Evolutionary conservation across 2,797 vertebrate genomes (phyloP).

Genomic region (Characodon lateralis): DNA sequence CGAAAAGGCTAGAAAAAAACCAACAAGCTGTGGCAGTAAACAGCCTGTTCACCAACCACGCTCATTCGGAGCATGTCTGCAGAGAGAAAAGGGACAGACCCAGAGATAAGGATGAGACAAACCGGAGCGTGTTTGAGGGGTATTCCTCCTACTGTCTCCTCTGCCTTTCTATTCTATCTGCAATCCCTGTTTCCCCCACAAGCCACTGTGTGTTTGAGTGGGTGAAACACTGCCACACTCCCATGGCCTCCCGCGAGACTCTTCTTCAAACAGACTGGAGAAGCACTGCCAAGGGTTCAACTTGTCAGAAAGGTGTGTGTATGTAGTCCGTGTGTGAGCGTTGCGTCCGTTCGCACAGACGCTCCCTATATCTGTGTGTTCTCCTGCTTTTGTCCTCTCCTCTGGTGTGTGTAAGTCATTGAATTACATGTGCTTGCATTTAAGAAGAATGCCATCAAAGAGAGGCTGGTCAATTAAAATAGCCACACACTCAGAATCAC

Average conservation of each 20-base stretch:
- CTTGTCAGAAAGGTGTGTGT: constrained; percentile 42
- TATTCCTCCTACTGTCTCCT: constrained; percentile 57
- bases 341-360: constrained; percentile 38
- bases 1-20: not conserved
- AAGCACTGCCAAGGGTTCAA: constrained; percentile 81
- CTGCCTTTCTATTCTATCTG: constrained; percentile 48
- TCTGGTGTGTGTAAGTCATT: constrained; percentile 21
- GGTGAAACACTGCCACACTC: constrained; percentile 71
- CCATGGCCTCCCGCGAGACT: constrained; percentile 76
- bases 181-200: constrained; percentile 46
- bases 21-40: constrained; percentile 49
- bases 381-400: constrained; percentile 11
- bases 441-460: constrained; percentile 41
- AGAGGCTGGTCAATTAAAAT: constrained; percentile 23
- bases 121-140: constrained; percentile 55
- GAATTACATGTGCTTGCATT: constrained; percentile 24
- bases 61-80: constrained; percentile 26
- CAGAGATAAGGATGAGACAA: constrained; percentile 54
- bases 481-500: constrained; percentile 19
- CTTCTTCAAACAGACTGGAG: constrained; percentile 88
- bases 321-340: constrained; percentile 14
- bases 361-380: constrained; percentile 22
- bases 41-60: constrained; percentile 55
- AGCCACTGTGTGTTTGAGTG: constrained; percentile 63
- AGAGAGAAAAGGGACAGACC: constrained; percentile 24